phyloP scores from a whole-genome alignment of 2,113 vertebrate genomes.

The Oreochromis niloticus region DNA sequence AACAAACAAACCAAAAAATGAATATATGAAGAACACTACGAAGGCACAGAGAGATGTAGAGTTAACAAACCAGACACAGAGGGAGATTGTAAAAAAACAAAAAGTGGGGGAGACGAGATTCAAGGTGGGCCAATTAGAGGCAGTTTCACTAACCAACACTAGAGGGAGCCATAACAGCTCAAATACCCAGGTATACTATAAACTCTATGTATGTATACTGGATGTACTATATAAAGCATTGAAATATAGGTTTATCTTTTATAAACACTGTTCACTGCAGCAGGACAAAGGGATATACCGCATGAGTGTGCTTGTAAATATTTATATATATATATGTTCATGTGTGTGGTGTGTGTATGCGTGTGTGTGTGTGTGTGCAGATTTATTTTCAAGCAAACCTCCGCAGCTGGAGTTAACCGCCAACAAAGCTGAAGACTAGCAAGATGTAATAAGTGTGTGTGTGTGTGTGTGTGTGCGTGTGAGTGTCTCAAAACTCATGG shows the following conservation, averaged over 20 bases:
- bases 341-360: not conserved
- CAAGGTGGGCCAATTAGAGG: constrained; percentile 27
- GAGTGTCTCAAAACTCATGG: constrained; percentile 23
- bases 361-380: not conserved
- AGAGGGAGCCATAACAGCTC: constrained; percentile 57
- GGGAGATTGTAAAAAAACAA: not conserved
- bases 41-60: constrained; percentile 69
- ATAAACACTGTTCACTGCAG: constrained; percentile 65
- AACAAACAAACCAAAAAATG: not conserved
- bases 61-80: constrained; percentile 15
- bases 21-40: constrained; percentile 42
- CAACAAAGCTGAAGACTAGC: constrained; percentile 41
- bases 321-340: not conserved
- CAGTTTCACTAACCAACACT: constrained; percentile 57
- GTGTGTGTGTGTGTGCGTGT: not conserved
- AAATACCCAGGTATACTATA: constrained; percentile 56
- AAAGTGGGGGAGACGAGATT: not conserved
- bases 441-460: not conserved
- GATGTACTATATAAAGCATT: constrained; percentile 61
- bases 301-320: constrained; percentile 38
- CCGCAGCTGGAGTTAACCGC: constrained; percentile 30
- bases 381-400: constrained; percentile 35
- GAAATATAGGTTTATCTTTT: constrained; percentile 65
- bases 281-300: constrained; percentile 56
- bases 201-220: constrained; percentile 54